Evolutionary conservation across 1,140 invertebrate species (phyloP).

Genomic region (Cyclina sinensis): DNA sequence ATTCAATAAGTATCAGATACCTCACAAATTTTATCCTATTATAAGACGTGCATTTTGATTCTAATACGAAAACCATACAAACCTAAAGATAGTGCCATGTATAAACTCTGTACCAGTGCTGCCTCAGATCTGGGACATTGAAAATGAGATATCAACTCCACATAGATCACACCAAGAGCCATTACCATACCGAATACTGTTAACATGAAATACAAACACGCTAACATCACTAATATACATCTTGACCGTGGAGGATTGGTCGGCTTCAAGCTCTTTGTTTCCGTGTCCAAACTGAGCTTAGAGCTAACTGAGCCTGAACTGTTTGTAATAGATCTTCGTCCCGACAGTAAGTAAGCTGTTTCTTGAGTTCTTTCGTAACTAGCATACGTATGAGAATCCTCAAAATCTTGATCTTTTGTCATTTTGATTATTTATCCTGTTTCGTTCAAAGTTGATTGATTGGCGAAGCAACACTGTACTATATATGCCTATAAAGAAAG

Average conservation of each 20-base stretch:
- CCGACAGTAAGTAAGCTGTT: not conserved
- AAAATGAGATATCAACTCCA: not conserved
- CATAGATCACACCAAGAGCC: conserved; percentile 2
- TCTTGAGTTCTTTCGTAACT: not conserved
- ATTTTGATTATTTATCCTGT: no score
- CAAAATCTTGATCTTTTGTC: not conserved
- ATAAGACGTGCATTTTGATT: no score
- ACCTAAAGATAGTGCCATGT: not conserved
- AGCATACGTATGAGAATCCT: not conserved
- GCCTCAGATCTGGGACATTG: not conserved
- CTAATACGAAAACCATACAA: no score
- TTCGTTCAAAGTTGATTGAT: no score
- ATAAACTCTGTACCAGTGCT: not conserved
- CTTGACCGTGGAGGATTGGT: not conserved
- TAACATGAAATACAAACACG: not conserved
- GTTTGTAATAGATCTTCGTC: not conserved
- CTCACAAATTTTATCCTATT: no score
- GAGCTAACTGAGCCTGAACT: not conserved
- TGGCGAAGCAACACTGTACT: no score
- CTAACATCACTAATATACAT: not conserved
- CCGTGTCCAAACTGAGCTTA: not conserved
- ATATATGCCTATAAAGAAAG: no score
- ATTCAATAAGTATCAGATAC: no score
- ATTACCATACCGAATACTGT: not conserved
- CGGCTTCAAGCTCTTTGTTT: not conserved